Percentiles rank a stretch among this genome's conserved stretches.
Evolutionary conservation across 1,140 invertebrate species (phyloP).

Genomic region (Phocides pigmalion): DNA sequence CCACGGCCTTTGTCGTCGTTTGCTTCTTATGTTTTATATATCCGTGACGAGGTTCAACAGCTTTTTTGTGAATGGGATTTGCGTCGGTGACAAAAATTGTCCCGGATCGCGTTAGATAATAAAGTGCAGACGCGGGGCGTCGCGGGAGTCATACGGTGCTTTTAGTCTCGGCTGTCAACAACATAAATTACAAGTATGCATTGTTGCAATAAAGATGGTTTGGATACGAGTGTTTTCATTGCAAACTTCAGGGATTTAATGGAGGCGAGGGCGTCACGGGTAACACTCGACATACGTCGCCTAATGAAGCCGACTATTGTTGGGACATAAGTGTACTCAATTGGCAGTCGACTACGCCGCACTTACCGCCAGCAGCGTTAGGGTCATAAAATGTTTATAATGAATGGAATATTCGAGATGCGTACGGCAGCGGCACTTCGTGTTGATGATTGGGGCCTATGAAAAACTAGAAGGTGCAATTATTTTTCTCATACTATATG

Average conservation of each 20-base stretch:
- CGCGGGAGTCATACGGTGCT: conserved; percentile 40
- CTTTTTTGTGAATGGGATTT: conserved; percentile 38
- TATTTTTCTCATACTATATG: no score
- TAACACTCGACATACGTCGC: conserved; percentile 70
- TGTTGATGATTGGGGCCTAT: conserved; percentile 10
- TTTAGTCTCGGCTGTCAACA: conserved; percentile 72
- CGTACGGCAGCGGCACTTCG: conserved; percentile 29
- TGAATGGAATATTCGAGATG: conserved; percentile 55
- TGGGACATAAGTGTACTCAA: conserved; percentile 68
- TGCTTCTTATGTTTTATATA: conserved; percentile 33
- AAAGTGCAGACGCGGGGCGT: conserved; percentile 65
- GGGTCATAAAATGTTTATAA: conserved; percentile 60
- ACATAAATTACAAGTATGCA: conserved; percentile 76
- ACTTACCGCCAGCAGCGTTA: conserved; percentile 47
- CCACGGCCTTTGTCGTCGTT: conserved; percentile 45
- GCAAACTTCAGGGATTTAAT: conserved; percentile 66
- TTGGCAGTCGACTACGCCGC: conserved; percentile 51
- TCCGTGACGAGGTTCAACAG: conserved; percentile 27
- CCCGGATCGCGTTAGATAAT: conserved; percentile 48
- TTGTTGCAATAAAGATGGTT: conserved; percentile 70
- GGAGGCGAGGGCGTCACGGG: conserved; percentile 70
- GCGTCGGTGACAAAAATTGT: conserved; percentile 35
- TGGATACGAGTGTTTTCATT: conserved; percentile 67
- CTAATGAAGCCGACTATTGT: conserved; percentile 77
- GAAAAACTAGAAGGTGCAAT: conserved; percentile 12